phyloP scores from a whole-genome alignment of 2,888 invertebrate genomes.

The Pterostichus madidus region DNA sequence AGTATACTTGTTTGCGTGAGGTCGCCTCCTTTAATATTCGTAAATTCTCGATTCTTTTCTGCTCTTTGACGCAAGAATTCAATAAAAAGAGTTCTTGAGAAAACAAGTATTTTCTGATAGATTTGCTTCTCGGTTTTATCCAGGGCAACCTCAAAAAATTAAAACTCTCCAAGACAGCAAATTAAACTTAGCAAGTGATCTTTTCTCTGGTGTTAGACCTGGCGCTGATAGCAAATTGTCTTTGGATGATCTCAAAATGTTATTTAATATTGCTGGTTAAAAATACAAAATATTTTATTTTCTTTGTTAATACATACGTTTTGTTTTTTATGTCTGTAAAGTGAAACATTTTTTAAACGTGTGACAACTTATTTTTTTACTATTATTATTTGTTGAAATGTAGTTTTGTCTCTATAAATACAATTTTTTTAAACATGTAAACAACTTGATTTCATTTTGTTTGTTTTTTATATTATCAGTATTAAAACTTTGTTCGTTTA shows the following conservation, averaged over 20 bases:
- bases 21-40: slow-evolving; percentile 21
- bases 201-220: slow-evolving; percentile 86
- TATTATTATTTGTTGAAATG: too few relatives aligned
- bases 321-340: too few relatives aligned
- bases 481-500: too few relatives aligned
- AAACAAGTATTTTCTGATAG: slow-evolving; percentile 87
- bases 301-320: not conserved
- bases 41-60: slow-evolving; percentile 80
- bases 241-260: slow-evolving; percentile 87
- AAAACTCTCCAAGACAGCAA: slow-evolving; percentile 89
- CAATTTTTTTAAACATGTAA: too few relatives aligned
- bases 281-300: not conserved
- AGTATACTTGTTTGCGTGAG: slow-evolving; percentile 37
- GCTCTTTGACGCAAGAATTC: slow-evolving; percentile 88
- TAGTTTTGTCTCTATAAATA: too few relatives aligned
- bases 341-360: too few relatives aligned
- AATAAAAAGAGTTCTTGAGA: slow-evolving; percentile 87
- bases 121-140: slow-evolving; percentile 86
- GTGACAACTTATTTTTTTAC: too few relatives aligned
- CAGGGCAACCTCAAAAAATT: slow-evolving; percentile 86
- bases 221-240: slow-evolving; percentile 84
- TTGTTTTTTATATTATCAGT: too few relatives aligned
- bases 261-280: slow-evolving; percentile 80
- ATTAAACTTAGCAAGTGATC: slow-evolving; percentile 85
- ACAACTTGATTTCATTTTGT: too few relatives aligned